phyloP scores from a whole-genome alignment of 2,888 invertebrate genomes.

The Temnothorax unifasciatus region DNA sequence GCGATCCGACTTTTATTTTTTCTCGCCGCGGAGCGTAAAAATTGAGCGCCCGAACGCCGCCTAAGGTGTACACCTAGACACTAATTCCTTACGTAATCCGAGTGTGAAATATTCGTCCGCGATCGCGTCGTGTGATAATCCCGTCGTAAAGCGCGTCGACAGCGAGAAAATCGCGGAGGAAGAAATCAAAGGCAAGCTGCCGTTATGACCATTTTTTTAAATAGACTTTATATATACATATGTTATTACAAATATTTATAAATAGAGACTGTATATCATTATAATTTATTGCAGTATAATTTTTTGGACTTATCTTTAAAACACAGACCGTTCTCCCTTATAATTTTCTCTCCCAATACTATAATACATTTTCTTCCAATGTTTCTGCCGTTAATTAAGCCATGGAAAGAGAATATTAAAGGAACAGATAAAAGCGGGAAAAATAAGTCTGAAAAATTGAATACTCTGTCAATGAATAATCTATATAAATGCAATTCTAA shows the following conservation, averaged over 20 bases:
- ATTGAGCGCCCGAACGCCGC: slow-evolving; percentile 3
- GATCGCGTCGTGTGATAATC: slow-evolving; percentile 40
- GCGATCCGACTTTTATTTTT: slow-evolving; percentile 32
- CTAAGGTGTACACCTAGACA: slow-evolving; percentile 30
- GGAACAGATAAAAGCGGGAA: background rate
- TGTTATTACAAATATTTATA: no score
- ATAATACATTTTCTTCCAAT: background rate
- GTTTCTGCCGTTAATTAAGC: background rate
- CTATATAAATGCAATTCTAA: background rate
- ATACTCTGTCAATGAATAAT: background rate
- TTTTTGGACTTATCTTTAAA: background rate
- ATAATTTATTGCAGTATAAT: background rate
- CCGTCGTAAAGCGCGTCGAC: slow-evolving; percentile 44
- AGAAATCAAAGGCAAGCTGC: background rate
- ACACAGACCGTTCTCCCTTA: background rate
- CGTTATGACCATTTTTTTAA: background rate
- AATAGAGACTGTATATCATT: background rate
- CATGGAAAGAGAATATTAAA: background rate
- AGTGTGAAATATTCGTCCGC: slow-evolving; percentile 47
- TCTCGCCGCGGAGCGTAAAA: slow-evolving; percentile 20
- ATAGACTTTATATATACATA: no score
- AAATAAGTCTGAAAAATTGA: background rate
- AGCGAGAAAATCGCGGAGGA: slow-evolving; percentile 3
- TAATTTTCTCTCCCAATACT: background rate
- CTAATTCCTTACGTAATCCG: slow-evolving; percentile 42